phyloP scores from a whole-genome alignment of 2,797 vertebrate species.

The Lithobates sylvaticus region DNA sequence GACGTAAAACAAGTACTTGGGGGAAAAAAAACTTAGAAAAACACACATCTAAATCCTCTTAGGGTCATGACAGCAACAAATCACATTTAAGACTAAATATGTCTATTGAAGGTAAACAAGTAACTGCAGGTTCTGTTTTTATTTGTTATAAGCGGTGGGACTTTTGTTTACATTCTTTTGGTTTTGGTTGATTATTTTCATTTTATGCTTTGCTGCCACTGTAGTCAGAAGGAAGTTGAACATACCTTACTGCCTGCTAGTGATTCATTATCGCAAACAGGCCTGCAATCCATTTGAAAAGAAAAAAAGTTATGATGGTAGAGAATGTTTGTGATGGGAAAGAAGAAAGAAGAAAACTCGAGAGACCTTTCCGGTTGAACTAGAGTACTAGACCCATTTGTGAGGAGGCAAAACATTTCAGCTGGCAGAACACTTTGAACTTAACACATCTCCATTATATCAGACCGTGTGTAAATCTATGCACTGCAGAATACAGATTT shows the following conservation, averaged over 20 bases:
- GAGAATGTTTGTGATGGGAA: not conserved
- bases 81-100: conserved; percentile 60
- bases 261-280: conserved; percentile 46
- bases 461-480: not conserved
- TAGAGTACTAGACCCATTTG: not conserved
- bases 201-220: conserved; percentile 58
- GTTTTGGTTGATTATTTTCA: conserved; percentile 55
- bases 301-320: conserved; percentile 1
- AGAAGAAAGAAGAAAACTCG: not conserved
- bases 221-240: conserved; percentile 48
- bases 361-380: not conserved
- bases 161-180: conserved; percentile 53
- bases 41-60: conserved; percentile 39
- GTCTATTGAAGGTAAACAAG: conserved; percentile 54
- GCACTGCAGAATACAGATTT: not conserved
- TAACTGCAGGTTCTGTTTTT: conserved; percentile 51
- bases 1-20: conserved; percentile 11
- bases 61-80: conserved; percentile 59
- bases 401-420: not conserved
- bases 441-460: not conserved
- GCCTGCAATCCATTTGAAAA: not conserved
- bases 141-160: conserved; percentile 45
- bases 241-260: conserved; percentile 40
- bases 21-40: conserved; percentile 21
- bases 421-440: not conserved